Percentiles rank a stretch among this genome's conserved stretches.
Evolutionary conservation across 1,140 invertebrate species (phyloP).

Genomic region (Achatina immaculata): DNA sequence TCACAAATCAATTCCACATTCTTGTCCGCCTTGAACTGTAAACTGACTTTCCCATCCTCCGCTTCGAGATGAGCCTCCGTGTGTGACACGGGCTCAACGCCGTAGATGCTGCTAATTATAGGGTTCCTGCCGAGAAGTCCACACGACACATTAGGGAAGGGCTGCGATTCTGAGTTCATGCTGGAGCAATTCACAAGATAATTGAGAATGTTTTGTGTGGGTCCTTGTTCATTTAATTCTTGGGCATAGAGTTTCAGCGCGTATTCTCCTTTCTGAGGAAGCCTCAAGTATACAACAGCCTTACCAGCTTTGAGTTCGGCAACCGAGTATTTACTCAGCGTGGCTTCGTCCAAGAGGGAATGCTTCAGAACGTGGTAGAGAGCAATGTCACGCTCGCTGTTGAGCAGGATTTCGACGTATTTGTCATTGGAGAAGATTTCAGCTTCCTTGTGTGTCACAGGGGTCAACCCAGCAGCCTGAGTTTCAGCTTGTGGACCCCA

Average conservation of each 20-base stretch:
- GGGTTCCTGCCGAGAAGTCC: slow-evolving; percentile 58
- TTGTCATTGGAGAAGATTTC: slow-evolving; percentile 61
- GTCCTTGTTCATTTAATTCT: slow-evolving; percentile 55
- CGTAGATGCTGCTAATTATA: slow-evolving; percentile 47
- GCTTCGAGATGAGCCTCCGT: slow-evolving; percentile 48
- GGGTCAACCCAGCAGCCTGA: slow-evolving; percentile 58
- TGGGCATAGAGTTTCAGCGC: slow-evolving; percentile 65
- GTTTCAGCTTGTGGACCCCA: slow-evolving; percentile 64
- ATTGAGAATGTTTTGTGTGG: slow-evolving; percentile 64
- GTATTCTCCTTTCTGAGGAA: slow-evolving; percentile 66
- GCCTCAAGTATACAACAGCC: slow-evolving; percentile 58
- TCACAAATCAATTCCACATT: slow-evolving; percentile 61
- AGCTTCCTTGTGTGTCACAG: slow-evolving; percentile 62
- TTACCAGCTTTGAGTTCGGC: slow-evolving; percentile 59
- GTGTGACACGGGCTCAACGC: slow-evolving; percentile 57
- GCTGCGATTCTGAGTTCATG: slow-evolving; percentile 45
- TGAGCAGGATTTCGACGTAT: slow-evolving; percentile 61
- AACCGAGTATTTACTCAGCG: slow-evolving; percentile 61
- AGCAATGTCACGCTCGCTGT: slow-evolving; percentile 57
- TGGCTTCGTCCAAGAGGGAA: slow-evolving; percentile 61
- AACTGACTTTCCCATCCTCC: slow-evolving; percentile 49
- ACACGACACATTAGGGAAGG: slow-evolving; percentile 63
- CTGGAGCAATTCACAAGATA: slow-evolving; percentile 61
- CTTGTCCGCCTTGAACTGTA: slow-evolving; percentile 54
- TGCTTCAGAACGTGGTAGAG: slow-evolving; percentile 62